These are phyloP conservation scores for Pseudonaja textilis DNA, from an alignment of 2,113 vertebrate genomes.

Conservation along the genomic window DNA sequence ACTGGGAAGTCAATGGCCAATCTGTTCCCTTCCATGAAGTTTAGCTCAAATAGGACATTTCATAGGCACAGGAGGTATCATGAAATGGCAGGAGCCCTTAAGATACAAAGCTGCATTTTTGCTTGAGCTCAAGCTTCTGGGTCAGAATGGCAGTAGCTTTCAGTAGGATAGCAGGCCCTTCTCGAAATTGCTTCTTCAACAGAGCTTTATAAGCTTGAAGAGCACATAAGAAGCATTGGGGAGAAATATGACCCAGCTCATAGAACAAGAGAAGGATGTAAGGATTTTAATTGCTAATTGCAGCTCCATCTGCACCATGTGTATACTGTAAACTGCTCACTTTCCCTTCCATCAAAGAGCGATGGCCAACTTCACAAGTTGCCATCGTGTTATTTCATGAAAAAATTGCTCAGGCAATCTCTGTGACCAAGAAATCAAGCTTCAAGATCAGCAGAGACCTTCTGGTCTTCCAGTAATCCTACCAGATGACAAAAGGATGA, in stretches of 20 bases:
- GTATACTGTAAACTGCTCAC: neutral
- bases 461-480: neutral
- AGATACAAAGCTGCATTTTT: neutral
- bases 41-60: neutral
- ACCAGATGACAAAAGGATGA: neutral
- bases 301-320: neutral
- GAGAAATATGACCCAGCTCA: constrained; percentile 18
- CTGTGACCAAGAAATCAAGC: neutral
- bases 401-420: neutral
- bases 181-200: neutral
- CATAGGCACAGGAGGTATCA: neutral
- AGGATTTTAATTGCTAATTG: neutral
- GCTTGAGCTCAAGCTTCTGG: neutral
- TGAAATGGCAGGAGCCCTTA: neutral
- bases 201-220: neutral
- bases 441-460: neutral
- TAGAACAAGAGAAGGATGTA: neutral
- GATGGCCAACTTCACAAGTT: neutral
- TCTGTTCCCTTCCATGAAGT: neutral
- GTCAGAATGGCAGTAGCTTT: neutral
- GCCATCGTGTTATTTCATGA: neutral
- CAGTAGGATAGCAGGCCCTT: neutral
- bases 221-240: neutral
- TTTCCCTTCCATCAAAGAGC: neutral
- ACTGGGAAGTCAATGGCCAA: neutral